Conservation (phyloP, 1,140 invertebrate genomes). For the Oncopeltus fasciatus region DNA sequence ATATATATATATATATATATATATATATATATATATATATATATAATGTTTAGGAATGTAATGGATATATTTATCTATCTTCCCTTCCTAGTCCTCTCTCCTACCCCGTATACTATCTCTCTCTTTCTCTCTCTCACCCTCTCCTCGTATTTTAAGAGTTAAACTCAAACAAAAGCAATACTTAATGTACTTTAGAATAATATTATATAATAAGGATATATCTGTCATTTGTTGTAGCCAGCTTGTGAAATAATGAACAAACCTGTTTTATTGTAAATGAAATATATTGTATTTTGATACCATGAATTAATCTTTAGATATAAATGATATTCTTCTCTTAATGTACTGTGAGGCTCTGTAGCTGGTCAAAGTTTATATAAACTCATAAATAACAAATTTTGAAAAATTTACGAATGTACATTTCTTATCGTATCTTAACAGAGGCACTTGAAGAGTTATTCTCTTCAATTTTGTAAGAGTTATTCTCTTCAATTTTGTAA, state of each 20-base stretch:
- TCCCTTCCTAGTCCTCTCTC: not conserved
- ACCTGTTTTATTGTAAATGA: conserved; percentile 17
- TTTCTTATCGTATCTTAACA: no score
- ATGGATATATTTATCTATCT: conserved; percentile 7
- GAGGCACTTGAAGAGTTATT: no score
- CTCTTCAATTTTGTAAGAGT: no score
- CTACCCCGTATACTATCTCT: not conserved
- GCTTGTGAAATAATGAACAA: conserved; percentile 10
- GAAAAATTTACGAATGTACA: no score
- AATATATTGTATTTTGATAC: conserved; percentile 21
- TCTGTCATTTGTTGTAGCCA: conserved; percentile 14
- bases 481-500: no score
- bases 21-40: conserved; percentile 18
- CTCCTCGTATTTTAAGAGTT: not conserved
- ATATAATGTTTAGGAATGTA: conserved; percentile 15
- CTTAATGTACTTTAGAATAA: conserved; percentile 18
- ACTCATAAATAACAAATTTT: no score
- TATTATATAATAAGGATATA: conserved; percentile 15
- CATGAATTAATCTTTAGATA: conserved; percentile 10
- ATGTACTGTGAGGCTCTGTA: conserved; percentile 14
- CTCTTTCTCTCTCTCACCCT: not conserved
- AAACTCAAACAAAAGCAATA: conserved; percentile 20
- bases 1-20: conserved; percentile 13
- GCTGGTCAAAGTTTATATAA: conserved; percentile 19
- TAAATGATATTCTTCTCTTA: not conserved